phyloP scores from a whole-genome alignment of 2,888 invertebrate species.

The Xanthia togata region DNA sequence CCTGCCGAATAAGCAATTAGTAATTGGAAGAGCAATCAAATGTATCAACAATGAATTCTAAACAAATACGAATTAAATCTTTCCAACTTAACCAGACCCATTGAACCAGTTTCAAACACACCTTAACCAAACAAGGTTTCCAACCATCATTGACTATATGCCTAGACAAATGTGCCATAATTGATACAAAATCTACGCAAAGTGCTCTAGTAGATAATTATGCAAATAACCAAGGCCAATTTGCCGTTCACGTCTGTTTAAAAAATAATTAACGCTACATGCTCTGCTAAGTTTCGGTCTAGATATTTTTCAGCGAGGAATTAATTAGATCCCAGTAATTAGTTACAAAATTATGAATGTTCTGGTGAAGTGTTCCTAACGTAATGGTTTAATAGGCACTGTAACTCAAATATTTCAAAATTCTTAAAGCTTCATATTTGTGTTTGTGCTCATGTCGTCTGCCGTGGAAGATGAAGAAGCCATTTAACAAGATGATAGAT shows the following conservation, averaged over 20 bases:
- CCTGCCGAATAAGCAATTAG: not conserved
- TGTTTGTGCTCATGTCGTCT: not conserved
- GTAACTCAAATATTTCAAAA: not conserved
- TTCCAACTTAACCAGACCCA: not conserved
- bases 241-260: constrained; percentile 57
- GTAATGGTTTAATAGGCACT: not conserved
- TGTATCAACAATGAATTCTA: not conserved
- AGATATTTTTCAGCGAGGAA: constrained; percentile 49
- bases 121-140: not conserved
- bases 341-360: constrained; percentile 15
- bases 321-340: constrained; percentile 55
- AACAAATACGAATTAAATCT: too few species aligned
- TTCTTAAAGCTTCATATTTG: not conserved
- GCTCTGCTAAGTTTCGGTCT: constrained; percentile 65
- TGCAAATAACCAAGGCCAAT: constrained; percentile 59
- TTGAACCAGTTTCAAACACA: not conserved
- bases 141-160: constrained; percentile 5
- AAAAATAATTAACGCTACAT: constrained; percentile 64
- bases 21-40: too few species aligned
- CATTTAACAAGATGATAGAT: not conserved
- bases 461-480: not conserved
- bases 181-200: constrained; percentile 42
- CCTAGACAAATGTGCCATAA: constrained; percentile 7
- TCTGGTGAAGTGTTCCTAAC: not conserved
- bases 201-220: constrained; percentile 41